Evolutionary conservation across 2,797 vertebrate genomes (phyloP).

Genomic region (Xenopus petersii): DNA sequence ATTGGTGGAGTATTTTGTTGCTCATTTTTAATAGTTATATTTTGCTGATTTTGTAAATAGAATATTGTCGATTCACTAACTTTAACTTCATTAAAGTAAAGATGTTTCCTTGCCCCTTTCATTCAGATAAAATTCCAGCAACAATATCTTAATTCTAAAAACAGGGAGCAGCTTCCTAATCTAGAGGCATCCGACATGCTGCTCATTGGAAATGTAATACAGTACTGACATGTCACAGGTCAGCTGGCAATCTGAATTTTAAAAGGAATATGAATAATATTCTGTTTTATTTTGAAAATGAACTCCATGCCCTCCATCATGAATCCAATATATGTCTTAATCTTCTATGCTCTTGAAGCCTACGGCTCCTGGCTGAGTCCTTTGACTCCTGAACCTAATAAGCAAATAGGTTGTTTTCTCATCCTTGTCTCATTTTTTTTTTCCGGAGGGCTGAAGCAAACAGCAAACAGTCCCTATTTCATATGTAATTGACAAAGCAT

Average conservation of each 20-base stretch:
- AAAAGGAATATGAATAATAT: slow-evolving; percentile 99
- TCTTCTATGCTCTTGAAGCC: slow-evolving; percentile 96
- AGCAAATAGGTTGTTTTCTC: slow-evolving; percentile 99
- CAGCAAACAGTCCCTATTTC: slow-evolving; percentile 85
- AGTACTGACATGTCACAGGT: slow-evolving; percentile 97
- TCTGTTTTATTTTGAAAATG: slow-evolving; percentile 99
- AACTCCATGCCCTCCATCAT: slow-evolving; percentile 99
- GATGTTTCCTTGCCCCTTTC: slow-evolving; percentile 63
- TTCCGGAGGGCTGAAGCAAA: slow-evolving; percentile 79
- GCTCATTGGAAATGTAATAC: slow-evolving; percentile 99
- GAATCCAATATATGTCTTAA: slow-evolving; percentile 99
- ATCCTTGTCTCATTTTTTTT: slow-evolving; percentile 80
- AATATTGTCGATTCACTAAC: slow-evolving; percentile 51
- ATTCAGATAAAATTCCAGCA: slow-evolving; percentile 74
- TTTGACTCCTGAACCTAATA: slow-evolving; percentile 98
- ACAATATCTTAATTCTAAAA: slow-evolving; percentile 64
- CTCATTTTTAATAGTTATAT: too few relatives aligned
- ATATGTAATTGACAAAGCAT: slow-evolving; percentile 86
- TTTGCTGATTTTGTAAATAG: too few relatives aligned
- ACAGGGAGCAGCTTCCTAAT: slow-evolving; percentile 72
- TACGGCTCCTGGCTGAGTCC: slow-evolving; percentile 88
- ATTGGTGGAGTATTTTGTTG: not conserved
- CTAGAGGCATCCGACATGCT: slow-evolving; percentile 75
- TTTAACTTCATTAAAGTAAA: slow-evolving; percentile 75
- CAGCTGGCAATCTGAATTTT: slow-evolving; percentile 99